Base-by-base conservation (phyloP, 2,113 vertebrate genomes). In the Peucedramus taeniatus region DNA sequence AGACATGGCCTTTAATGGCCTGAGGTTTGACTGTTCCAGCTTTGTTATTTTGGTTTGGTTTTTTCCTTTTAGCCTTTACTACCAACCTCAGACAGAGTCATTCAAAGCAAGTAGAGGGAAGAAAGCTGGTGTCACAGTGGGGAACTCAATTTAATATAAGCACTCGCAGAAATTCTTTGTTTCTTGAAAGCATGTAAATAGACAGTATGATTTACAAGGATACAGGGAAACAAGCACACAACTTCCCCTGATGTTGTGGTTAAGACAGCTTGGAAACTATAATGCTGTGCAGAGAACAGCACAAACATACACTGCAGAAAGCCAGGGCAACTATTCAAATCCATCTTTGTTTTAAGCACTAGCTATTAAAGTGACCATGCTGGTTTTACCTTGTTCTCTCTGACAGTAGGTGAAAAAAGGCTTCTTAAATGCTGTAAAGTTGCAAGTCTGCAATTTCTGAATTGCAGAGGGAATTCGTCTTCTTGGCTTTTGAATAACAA, bases 171-270 rank as follows among this genome's bases (percentile, higher is more conserved):
- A 89, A 87, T 94, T 92, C 71, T 96, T 95, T 93, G 88, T 96
- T 97, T 96, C 86, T 53, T 93, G 83, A 95, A 97, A 95, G 56
- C 88, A 74, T 81, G 79, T 77, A 97, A 93, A 97, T 54, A 83
- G 93, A 70, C 77, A 93, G 61, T 94, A 74, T 86, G 91, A 97
- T 87, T 97, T 97, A 93, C 92, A 97, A 88, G 70, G 90, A 96
- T 90, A 93, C 83, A 97, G 82, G 20, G 71, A 93, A 96, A 89
- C 33, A 87, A 94, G 64, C 13, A 44, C 74, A 70, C 61, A 28
- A 44, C 50, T 92, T 92, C 83, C 94, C 64, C 80, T 65, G 57
- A 85, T 94, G 70, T 85, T 93, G 77, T 90, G 72, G 61, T 74
- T 80, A 91, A 83, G 75, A 80, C 28, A 93, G 79, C 49, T 45